Evolutionary conservation across 1,140 invertebrate genomes (phyloP).

Genomic region (Drosophila nannoptera): DNA sequence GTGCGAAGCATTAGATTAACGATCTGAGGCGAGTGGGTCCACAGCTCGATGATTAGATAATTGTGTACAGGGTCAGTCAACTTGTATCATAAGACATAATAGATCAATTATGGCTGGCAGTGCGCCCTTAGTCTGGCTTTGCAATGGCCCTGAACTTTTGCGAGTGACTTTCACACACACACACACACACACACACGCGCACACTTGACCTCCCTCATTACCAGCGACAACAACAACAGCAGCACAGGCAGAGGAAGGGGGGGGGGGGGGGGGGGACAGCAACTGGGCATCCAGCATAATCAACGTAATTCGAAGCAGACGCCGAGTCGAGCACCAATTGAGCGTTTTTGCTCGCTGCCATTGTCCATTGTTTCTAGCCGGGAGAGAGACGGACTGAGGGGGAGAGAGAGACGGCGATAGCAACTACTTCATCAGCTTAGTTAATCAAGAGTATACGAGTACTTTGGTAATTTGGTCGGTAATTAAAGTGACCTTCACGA

Average conservation of each 20-base stretch:
- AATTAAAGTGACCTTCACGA: conserved; percentile 35
- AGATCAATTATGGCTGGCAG: conserved; percentile 12
- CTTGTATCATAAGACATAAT: background rate
- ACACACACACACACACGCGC: conserved; percentile 17
- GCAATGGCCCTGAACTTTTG: conserved; percentile 52
- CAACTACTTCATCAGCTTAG: conserved; percentile 59
- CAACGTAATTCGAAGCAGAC: conserved; percentile 34
- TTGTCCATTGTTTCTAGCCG: conserved; percentile 38
- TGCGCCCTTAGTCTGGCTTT: conserved; percentile 41
- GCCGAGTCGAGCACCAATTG: conserved; percentile 17
- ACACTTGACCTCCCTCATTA: conserved; percentile 39
- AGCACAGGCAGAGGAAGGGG: background rate
- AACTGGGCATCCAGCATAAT: background rate
- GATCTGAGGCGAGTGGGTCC: too few species aligned
- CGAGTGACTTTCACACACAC: conserved; percentile 20
- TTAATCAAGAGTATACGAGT: conserved; percentile 54
- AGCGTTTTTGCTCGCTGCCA: conserved; percentile 2
- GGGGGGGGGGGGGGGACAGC: too few species aligned
- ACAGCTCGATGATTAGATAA: conserved; percentile 2
- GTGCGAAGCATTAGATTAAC: too few species aligned
- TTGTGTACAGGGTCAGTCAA: background rate
- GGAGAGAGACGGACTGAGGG: background rate
- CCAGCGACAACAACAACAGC: conserved; percentile 32
- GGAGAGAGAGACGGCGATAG: conserved; percentile 3
- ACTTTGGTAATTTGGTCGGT: conserved; percentile 30